Conservation (phyloP, 23 tunicate genomes). For the Trididemnum nubilum region DNA sequence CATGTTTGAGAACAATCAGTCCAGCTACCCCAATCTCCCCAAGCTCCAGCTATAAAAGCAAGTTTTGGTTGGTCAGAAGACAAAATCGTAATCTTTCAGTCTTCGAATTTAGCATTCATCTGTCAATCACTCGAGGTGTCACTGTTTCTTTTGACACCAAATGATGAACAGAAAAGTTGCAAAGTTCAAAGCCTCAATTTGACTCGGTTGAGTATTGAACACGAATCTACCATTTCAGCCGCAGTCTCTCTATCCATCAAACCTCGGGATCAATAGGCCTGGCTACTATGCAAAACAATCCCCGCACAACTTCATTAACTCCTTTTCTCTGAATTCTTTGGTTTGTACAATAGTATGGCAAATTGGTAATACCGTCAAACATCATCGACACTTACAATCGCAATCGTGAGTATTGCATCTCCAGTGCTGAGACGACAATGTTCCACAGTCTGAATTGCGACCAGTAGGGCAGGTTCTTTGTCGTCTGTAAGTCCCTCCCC, state of each 20-base stretch:
- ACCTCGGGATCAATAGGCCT: too few species aligned
- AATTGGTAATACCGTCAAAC: too few species aligned
- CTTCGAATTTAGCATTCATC: background rate
- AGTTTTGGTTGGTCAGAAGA: background rate
- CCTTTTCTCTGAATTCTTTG: too few species aligned
- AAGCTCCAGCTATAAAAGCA: background rate
- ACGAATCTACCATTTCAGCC: too few species aligned
- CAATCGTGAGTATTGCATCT: background rate
- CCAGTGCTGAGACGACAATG: background rate
- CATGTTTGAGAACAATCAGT: background rate
- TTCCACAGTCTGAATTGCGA: conserved; percentile 9
- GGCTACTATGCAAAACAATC: too few species aligned
- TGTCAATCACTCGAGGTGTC: background rate
- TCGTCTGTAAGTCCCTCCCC: background rate
- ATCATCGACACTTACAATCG: background rate
- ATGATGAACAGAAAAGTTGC: background rate
- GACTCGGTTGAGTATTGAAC: too few species aligned
- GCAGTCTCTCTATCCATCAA: too few species aligned
- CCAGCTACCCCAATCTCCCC: conserved; percentile 5
- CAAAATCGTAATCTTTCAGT: background rate
- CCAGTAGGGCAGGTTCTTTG: conserved; percentile 19
- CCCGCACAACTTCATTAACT: too few species aligned
- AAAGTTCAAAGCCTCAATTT: background rate
- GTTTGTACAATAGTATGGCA: too few species aligned
- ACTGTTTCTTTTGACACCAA: background rate